phyloP scores from a whole-genome alignment of 2,113 vertebrate species.

The Cynocephalus volans region DNA sequence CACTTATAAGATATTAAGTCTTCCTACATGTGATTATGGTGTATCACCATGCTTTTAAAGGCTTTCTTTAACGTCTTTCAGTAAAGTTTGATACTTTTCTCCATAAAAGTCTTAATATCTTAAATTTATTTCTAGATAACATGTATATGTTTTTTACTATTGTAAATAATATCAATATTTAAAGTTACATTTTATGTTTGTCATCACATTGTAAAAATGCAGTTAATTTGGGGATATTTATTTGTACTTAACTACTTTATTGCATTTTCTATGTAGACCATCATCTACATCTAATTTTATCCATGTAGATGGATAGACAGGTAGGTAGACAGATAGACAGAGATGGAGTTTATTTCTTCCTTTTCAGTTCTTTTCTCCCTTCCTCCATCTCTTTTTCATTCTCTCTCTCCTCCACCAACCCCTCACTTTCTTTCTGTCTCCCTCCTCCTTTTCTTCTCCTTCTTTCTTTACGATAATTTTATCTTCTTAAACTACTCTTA shows the following conservation, averaged over 20 bases:
- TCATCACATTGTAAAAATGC: not conserved
- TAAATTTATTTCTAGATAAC: not conserved
- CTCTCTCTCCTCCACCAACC: too few relatives aligned
- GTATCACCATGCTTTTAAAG: not conserved
- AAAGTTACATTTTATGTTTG: not conserved
- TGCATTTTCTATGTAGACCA: not conserved
- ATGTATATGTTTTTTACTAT: not conserved
- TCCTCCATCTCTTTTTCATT: not conserved
- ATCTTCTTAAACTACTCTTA: not conserved
- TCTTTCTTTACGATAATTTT: not conserved
- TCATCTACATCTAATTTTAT: not conserved
- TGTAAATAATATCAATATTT: not conserved
- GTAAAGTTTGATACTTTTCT: not conserved
- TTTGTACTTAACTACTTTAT: not conserved
- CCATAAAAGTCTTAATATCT: not conserved
- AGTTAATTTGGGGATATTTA: slow-evolving; percentile 6
- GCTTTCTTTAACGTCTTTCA: not conserved
- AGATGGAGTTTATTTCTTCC: not conserved
- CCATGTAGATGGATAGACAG: too few relatives aligned
- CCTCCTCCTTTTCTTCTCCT: too few relatives aligned
- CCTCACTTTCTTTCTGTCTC: not conserved
- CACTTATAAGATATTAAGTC: not conserved
- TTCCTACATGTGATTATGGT: not conserved
- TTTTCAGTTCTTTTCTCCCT: not conserved
- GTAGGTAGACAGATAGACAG: too few relatives aligned